Evolutionary conservation across 2,797 vertebrate genomes (phyloP).

Genomic region (Epinephelus malabaricus): DNA sequence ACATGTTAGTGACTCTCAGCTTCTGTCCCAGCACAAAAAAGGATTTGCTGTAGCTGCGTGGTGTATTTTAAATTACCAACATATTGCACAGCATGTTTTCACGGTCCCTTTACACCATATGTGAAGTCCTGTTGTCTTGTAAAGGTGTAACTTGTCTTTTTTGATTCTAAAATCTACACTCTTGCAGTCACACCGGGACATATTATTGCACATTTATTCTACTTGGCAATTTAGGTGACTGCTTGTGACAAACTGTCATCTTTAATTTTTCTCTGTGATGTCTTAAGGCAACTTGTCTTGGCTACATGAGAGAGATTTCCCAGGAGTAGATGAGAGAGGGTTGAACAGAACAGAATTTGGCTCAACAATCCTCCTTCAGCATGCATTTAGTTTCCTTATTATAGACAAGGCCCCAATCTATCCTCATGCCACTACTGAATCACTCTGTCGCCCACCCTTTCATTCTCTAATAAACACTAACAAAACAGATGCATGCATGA

Average conservation of each 20-base stretch:
- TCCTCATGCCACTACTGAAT: conserved; percentile 65
- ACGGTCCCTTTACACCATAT: conserved; percentile 6
- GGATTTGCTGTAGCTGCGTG: not conserved
- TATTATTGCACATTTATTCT: conserved; percentile 24
- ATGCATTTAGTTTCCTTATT: conserved; percentile 63
- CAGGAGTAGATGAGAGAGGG: conserved; percentile 41
- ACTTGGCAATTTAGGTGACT: conserved; percentile 32
- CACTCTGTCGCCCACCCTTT: conserved; percentile 61
- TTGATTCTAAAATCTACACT: conserved; percentile 25
- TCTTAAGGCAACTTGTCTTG: conserved; percentile 47
- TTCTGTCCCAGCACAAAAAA: not conserved
- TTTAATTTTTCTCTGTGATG: conserved; percentile 41
- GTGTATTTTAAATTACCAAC: not conserved
- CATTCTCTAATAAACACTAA: conserved; percentile 75
- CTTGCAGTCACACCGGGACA: conserved; percentile 21
- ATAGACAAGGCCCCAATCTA: conserved; percentile 61
- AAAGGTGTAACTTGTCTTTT: conserved; percentile 22
- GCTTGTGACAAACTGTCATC: conserved; percentile 46
- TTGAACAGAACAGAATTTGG: conserved; percentile 49
- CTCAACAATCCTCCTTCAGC: conserved; percentile 50
- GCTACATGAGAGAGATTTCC: conserved; percentile 51
- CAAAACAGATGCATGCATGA: conserved; percentile 71
- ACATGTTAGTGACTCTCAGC: not conserved
- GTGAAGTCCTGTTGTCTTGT: conserved; percentile 14
- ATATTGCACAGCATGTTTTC: conserved; percentile 11